phyloP scores from a whole-genome alignment of 2,113 vertebrate genomes.

The Rhodinocichla rosea region DNA sequence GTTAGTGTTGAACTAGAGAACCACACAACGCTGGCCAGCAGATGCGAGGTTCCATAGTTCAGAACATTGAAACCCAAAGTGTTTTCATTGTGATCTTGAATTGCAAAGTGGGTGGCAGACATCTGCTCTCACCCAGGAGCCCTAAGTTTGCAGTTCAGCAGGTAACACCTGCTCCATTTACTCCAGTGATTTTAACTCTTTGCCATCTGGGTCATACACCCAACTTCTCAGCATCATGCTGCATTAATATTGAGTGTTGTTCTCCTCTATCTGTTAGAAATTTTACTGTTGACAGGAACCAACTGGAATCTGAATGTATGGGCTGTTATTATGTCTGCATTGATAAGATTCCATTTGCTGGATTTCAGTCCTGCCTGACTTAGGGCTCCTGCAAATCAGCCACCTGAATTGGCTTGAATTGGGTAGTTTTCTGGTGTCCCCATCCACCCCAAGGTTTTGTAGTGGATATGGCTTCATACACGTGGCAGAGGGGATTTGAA shows the following conservation, averaged over 20 bases:
- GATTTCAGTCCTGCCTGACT: background rate
- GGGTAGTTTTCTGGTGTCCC: background rate
- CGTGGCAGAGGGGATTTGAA: background rate
- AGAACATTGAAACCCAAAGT: background rate
- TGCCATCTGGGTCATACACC: background rate
- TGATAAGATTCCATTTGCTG: background rate
- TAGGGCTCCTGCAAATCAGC: background rate
- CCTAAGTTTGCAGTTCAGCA: background rate
- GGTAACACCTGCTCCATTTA: background rate
- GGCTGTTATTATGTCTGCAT: background rate
- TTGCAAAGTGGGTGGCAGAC: background rate
- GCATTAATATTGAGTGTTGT: background rate
- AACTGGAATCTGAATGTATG: background rate
- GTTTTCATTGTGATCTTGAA: background rate
- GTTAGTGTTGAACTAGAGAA: fast-evolving
- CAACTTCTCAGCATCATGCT: background rate
- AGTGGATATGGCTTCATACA: background rate
- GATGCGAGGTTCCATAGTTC: no score
- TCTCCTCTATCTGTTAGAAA: background rate
- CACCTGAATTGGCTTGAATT: background rate
- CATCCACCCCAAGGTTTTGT: background rate
- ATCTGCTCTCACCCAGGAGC: background rate
- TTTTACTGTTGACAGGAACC: background rate
- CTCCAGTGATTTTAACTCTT: background rate
- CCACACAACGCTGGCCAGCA: background rate